Conservation (phyloP, 2,113 vertebrate genomes). For the Corythoichthys haematopterus region DNA sequence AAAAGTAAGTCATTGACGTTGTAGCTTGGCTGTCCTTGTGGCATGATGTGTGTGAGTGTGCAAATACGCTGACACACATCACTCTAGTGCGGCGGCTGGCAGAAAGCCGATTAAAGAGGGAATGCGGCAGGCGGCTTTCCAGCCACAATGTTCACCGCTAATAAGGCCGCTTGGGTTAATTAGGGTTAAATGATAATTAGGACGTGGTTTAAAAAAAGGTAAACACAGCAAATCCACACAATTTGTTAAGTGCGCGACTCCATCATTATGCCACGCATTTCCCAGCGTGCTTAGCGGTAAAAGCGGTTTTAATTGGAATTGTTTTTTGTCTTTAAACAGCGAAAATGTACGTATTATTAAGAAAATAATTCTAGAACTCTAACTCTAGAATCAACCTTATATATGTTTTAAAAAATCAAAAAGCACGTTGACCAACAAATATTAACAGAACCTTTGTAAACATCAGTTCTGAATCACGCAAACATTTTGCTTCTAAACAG, state of each 20-base stretch:
- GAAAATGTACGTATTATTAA: no score
- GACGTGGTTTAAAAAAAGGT: slow-evolving; percentile 60
- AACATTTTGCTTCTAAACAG: no score
- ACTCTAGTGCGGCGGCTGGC: slow-evolving; percentile 37
- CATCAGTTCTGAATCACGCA: no score
- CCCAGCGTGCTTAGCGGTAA: slow-evolving; percentile 21
- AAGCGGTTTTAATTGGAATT: not conserved
- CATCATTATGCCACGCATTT: slow-evolving; percentile 31
- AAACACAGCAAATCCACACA: slow-evolving; percentile 50
- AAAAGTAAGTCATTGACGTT: not conserved
- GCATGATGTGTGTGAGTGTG: not conserved
- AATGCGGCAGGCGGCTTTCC: slow-evolving; percentile 43
- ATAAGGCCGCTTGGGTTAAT: slow-evolving; percentile 69
- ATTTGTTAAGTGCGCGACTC: slow-evolving; percentile 6
- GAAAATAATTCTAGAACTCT: no score
- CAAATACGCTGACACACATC: slow-evolving; percentile 12
- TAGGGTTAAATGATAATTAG: slow-evolving; percentile 76
- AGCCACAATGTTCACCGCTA: slow-evolving; percentile 60
- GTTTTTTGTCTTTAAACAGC: not conserved
- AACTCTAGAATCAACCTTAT: no score
- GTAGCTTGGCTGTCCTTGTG: slow-evolving; percentile 4
- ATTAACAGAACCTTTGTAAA: no score
- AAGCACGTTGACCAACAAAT: no score
- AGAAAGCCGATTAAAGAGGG: slow-evolving; percentile 63
- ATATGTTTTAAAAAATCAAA: no score